These are phyloP conservation scores for Phylloscopus trochilus DNA, from an alignment of 2,113 vertebrate genomes.

Conservation along the genomic window DNA sequence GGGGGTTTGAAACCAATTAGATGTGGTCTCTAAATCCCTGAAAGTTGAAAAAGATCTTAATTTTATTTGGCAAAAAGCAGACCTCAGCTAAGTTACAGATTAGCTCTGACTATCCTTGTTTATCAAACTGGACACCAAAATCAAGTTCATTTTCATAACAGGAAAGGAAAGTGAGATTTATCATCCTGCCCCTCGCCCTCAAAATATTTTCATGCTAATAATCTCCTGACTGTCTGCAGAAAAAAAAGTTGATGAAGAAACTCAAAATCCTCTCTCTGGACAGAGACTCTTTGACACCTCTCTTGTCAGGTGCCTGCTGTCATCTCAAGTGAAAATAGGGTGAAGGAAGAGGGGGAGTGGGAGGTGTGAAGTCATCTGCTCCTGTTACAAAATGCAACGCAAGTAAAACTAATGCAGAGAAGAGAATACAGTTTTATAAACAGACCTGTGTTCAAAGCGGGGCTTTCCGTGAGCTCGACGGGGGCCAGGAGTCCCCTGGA, in stretches of 20 bases:
- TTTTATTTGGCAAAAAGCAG: slow-evolving; percentile 49
- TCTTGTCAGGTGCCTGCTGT: not conserved
- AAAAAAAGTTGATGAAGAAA: slow-evolving; percentile 28
- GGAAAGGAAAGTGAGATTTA: slow-evolving; percentile 39
- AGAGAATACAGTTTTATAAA: slow-evolving; percentile 5
- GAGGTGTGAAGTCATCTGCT: not conserved
- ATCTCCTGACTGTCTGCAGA: slow-evolving; percentile 34
- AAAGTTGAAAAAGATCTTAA: slow-evolving; percentile 45
- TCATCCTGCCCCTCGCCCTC: not conserved
- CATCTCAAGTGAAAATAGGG: not conserved
- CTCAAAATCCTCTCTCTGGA: slow-evolving; percentile 10
- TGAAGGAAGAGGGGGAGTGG: not conserved
- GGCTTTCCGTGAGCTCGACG: not conserved
- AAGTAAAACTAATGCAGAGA: not conserved
- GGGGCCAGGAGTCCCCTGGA: not conserved
- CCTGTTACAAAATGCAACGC: not conserved
- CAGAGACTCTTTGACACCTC: slow-evolving; percentile 26
- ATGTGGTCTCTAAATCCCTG: slow-evolving; percentile 9
- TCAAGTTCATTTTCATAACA: slow-evolving; percentile 1
- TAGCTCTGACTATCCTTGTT: slow-evolving; percentile 28
- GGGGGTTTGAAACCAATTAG: slow-evolving; percentile 11
- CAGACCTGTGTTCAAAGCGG: not conserved
- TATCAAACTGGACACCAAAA: slow-evolving; percentile 44
- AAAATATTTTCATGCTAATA: not conserved
- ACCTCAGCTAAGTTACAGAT: slow-evolving; percentile 35